Evolutionary conservation across 2,888 invertebrate genomes (phyloP).

Genomic region (Myathropa florea): DNA sequence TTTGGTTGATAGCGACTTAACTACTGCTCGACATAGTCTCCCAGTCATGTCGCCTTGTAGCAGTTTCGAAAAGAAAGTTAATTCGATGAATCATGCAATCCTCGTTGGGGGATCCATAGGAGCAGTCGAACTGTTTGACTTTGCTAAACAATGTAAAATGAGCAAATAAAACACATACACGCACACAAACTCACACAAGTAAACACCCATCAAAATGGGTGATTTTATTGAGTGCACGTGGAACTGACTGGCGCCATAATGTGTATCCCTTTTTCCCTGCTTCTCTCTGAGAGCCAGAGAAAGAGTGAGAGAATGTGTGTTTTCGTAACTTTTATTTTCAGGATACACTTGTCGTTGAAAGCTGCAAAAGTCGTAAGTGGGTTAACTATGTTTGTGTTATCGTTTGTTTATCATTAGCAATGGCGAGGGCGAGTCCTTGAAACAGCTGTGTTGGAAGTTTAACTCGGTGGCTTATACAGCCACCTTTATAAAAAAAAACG

Average conservation of each 20-base stretch:
- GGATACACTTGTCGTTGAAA: slow-evolving; percentile 17
- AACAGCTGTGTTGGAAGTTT: slow-evolving; percentile 10
- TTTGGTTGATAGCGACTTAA: neutral
- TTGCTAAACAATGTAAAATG: slow-evolving; percentile 46
- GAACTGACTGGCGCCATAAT: slow-evolving; percentile 49
- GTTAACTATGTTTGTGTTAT: slow-evolving; percentile 50
- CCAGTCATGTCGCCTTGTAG: neutral
- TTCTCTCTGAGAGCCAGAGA: neutral
- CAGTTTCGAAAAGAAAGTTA: slow-evolving; percentile 25
- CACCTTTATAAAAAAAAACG: neutral
- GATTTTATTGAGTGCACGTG: slow-evolving; percentile 49
- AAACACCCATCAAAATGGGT: neutral
- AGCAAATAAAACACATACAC: slow-evolving; percentile 41
- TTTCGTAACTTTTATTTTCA: slow-evolving; percentile 30
- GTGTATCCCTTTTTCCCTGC: slow-evolving; percentile 22
- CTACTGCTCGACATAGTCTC: neutral
- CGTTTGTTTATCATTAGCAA: slow-evolving; percentile 27
- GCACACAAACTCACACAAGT: neutral
- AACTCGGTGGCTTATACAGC: neutral
- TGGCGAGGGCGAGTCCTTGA: neutral
- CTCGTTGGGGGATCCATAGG: slow-evolving; percentile 15
- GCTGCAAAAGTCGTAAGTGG: slow-evolving; percentile 32
- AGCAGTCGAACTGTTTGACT: slow-evolving; percentile 42
- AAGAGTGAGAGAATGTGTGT: neutral
- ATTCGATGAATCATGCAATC: slow-evolving; percentile 60